Evolutionary conservation across 2,888 invertebrate genomes (phyloP).

Genomic region (Brachyptera putata): DNA sequence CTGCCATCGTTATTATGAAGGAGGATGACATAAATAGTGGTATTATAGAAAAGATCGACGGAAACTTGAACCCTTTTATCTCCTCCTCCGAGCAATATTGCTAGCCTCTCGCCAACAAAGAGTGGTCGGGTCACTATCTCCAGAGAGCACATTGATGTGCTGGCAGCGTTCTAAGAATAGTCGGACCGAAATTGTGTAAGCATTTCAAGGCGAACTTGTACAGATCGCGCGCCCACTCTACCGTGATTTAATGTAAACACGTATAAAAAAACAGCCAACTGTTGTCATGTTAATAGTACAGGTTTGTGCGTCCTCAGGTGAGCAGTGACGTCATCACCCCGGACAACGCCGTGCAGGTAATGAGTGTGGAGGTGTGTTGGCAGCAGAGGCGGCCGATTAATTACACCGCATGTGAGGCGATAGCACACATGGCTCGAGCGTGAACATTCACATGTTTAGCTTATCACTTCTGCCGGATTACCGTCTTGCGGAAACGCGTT

Average conservation of each 20-base stretch:
- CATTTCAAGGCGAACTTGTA: conserved; percentile 24
- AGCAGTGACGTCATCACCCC: neutral
- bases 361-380: neutral
- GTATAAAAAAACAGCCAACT: neutral
- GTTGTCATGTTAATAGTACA: neutral
- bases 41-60: conserved; percentile 5
- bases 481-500: too few species aligned
- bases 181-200: neutral
- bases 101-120: neutral
- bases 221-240: neutral
- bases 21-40: conserved; percentile 6
- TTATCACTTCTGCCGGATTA: too few species aligned
- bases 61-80: neutral
- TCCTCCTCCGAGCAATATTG: neutral
- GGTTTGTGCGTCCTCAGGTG: neutral
- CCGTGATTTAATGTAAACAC: neutral
- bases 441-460: too few species aligned
- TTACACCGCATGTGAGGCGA: neutral
- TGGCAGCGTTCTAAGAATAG: too few species aligned
- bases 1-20: neutral
- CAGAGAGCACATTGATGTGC: too few species aligned
- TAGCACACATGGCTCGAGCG: too few species aligned
- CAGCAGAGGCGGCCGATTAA: neutral
- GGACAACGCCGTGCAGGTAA: neutral
- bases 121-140: too few species aligned